A percentile compares a stretch with the other conserved stretches of the same genome.
phyloP scores from a whole-genome alignment of 2,113 vertebrate species.

The Perccottus glenii region DNA sequence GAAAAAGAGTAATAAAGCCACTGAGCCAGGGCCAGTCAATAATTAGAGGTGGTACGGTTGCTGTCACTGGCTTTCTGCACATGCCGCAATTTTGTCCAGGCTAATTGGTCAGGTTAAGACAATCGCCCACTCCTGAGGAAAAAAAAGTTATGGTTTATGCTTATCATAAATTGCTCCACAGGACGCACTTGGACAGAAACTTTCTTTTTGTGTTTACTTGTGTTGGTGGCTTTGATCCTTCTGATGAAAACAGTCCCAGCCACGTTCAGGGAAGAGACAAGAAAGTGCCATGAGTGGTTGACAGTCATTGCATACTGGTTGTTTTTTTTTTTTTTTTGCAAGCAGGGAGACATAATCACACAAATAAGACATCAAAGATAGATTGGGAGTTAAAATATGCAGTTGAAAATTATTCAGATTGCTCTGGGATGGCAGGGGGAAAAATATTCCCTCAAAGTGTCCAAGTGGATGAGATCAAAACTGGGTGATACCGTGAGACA shows the following conservation, averaged over 20 bases:
- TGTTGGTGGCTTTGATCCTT: constrained; percentile 72
- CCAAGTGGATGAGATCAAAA: constrained; percentile 78
- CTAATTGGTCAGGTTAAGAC: constrained; percentile 81
- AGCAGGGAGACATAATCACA: constrained; percentile 79
- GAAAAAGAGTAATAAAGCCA: constrained; percentile 79
- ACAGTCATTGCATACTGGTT: constrained; percentile 64
- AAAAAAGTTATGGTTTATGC: constrained; percentile 5
- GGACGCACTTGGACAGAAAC: constrained; percentile 47
- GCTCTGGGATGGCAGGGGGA: constrained; percentile 76
- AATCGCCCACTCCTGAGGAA: constrained; percentile 34
- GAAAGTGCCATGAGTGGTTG: constrained; percentile 66
- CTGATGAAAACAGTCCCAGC: constrained; percentile 61
- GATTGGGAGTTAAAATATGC: constrained; percentile 83
- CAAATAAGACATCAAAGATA: constrained; percentile 86
- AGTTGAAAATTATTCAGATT: constrained; percentile 77
- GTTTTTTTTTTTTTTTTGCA: constrained; percentile 46
- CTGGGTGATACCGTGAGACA: constrained; percentile 55
- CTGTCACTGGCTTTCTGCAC: constrained; percentile 49
- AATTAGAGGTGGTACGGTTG: constrained; percentile 77
- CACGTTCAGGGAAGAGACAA: constrained; percentile 37
- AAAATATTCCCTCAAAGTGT: constrained; percentile 82
- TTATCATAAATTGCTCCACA: constrained; percentile 18
- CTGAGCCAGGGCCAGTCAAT: constrained; percentile 75
- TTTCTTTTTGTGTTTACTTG: constrained; percentile 69
- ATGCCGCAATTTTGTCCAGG: constrained; percentile 50